Conservation (phyloP, 2,113 vertebrate genomes). For the Macaca nemestrina region DNA sequence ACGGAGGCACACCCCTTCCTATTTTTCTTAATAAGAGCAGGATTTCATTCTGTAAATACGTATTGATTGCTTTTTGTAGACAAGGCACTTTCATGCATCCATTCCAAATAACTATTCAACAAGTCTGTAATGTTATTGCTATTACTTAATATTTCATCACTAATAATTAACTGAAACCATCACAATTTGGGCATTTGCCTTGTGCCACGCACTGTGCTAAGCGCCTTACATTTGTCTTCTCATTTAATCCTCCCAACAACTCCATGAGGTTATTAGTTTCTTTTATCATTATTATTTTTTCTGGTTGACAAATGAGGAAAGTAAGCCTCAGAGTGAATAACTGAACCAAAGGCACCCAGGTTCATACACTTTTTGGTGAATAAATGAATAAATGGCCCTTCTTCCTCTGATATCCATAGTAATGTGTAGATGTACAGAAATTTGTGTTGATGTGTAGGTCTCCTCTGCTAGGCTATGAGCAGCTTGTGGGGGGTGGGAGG, state of each 20-base stretch:
- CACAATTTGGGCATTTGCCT: not conserved
- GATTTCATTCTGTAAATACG: not conserved
- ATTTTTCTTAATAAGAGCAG: not conserved
- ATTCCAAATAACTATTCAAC: not conserved
- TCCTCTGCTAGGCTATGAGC: not conserved
- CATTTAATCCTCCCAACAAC: not conserved
- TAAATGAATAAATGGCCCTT: not conserved
- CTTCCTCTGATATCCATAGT: too few species aligned
- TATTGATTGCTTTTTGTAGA: not conserved
- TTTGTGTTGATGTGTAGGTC: rapidly evolving
- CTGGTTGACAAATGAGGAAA: not conserved
- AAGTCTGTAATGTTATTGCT: not conserved
- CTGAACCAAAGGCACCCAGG: not conserved
- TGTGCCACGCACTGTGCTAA: not conserved
- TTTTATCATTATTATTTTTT: not conserved
- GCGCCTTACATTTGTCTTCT: not conserved
- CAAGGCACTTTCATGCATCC: not conserved
- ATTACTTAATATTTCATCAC: not conserved
- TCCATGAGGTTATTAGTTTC: not conserved
- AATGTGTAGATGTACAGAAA: not conserved
- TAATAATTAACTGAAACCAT: not conserved
- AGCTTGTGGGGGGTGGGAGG: not conserved
- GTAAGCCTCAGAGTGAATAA: not conserved
- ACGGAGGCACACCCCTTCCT: not conserved
- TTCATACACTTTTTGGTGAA: not conserved